Conservation (phyloP, 35 echinoderm and acorn worm genomes). For the Chiridota heheva region DNA sequence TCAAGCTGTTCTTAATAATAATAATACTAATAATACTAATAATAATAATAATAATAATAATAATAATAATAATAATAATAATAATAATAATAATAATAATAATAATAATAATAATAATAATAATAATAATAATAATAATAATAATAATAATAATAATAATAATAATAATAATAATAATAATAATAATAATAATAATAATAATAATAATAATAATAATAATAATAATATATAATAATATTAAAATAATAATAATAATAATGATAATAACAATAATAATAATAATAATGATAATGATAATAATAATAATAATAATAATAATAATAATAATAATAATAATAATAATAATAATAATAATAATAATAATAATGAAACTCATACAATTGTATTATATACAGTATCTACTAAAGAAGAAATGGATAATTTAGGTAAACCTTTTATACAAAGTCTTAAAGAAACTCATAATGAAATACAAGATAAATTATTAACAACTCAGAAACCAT, state of each 20-base stretch:
- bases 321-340: neutral
- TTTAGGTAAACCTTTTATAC: too few species aligned
- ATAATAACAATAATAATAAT: neutral
- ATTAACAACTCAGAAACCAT: too few species aligned
- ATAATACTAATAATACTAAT: too few species aligned
- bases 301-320: neutral
- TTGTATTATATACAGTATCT: neutral
- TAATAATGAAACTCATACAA: neutral
- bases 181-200: neutral
- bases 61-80: constrained; percentile 9
- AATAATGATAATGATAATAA: neutral
- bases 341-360: neutral
- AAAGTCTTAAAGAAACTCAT: too few species aligned
- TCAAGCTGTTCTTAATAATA: neutral
- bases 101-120: neutral
- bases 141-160: neutral
- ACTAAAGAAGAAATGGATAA: too few species aligned
- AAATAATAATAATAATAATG: neutral
- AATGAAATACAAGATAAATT: too few species aligned
- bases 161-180: neutral
- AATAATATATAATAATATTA: neutral
- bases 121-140: neutral
- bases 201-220: neutral
- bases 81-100: constrained; percentile 4
- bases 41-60: constrained; percentile 9